Base-by-base conservation (phyloP, 2,113 vertebrate genomes). In the Scolopax mira region DNA sequence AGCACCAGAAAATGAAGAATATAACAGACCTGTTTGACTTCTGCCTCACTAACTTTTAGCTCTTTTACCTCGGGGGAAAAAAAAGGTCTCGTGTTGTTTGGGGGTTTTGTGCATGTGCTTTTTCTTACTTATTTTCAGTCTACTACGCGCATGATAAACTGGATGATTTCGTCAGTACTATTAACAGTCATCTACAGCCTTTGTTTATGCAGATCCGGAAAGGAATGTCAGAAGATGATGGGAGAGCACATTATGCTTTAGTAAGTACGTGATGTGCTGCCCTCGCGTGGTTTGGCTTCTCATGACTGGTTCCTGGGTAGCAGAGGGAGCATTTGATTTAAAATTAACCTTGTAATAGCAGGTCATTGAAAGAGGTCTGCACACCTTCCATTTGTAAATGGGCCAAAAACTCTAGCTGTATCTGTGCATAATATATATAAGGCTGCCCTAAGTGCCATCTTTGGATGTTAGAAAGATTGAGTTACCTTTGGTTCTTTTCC, bases 121-220 rank as follows among this genome's bases (percentile, higher is more conserved):
- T 58, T 65, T 49, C 6, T 83, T 42, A 22, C 58, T 77, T 52
- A 24, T 44, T 94, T 97, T 72, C 94, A 99, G 99, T 97, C 48
- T 97, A 96, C 51, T 98, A 98, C 2, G 54, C 83, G 0, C 96
- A 98, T 0, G 99, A 99, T 69, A 98, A 94, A 77, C 65, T 99
- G 89, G 99, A 99, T 5, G 98, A 99, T 41, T 99, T 99, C 93
- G 98, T 99, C 75, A 89, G 90, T 18, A 96, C 97, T 30, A 98
- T 99, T 69, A 99, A 99, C 55, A 96, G 97, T 42, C 98, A 98
- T 31, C 97, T 99, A 55, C 98, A 99, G 97, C 98, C 99, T 13
- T 62, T 99, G 95, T 99, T 99, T 21, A 99, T 99, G 97, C 98
- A 99, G 88, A 98, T 99, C 60, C 98, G 99, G 93, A 99, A 99